Evolutionary conservation across 2,888 invertebrate genomes (phyloP).

Genomic region (Patella pellucida): DNA sequence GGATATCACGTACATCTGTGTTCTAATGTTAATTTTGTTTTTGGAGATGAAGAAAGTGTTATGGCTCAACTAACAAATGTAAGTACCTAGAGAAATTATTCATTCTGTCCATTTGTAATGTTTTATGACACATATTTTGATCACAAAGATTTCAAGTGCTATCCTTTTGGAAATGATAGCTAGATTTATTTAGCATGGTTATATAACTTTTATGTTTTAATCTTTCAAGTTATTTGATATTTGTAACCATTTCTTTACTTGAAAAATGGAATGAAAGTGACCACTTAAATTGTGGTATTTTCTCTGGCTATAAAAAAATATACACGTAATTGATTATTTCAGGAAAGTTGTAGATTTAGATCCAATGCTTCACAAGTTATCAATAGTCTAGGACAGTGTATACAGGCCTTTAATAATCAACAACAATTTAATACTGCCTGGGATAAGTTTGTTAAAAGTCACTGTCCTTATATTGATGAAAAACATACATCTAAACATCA

Average conservation of each 20-base stretch:
- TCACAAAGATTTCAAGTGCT: no score
- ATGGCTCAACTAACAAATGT: conserved; percentile 69
- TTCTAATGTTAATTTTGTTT: conserved; percentile 67
- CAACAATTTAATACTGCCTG: conserved; percentile 54
- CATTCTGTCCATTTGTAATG: background rate
- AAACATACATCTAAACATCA: conserved; percentile 62
- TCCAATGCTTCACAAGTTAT: conserved; percentile 68
- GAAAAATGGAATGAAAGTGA: no score
- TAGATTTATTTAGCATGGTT: no score
- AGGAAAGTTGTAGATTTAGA: conserved; percentile 70
- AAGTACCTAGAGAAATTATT: conserved; percentile 14
- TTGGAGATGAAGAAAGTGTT: conserved; percentile 71
- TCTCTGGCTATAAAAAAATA: no score
- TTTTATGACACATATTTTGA: no score
- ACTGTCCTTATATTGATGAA: conserved; percentile 66
- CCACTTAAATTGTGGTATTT: no score
- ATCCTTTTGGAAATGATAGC: no score
- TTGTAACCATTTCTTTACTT: no score
- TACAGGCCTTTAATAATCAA: conserved; percentile 58
- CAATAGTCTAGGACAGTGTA: conserved; percentile 63
- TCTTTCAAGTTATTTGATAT: no score
- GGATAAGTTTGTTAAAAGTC: conserved; percentile 58
- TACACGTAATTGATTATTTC: conserved; percentile 24
- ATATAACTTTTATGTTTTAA: no score
- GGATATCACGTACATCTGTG: conserved; percentile 69